Conservation (phyloP, 2,797 vertebrate genomes). For the Sparidentex hasta region DNA sequence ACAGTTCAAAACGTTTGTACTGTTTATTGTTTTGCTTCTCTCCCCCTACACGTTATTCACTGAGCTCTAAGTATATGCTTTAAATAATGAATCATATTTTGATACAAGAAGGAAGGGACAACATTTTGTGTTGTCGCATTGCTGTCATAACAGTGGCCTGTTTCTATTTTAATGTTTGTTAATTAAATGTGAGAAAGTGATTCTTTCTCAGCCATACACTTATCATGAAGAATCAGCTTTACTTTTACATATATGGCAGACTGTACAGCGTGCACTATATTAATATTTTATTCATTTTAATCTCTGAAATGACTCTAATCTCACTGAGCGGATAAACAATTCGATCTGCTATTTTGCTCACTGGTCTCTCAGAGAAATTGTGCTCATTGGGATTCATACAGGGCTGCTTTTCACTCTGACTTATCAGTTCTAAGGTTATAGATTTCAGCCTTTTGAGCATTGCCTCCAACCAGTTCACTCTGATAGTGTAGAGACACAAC, state of each 20-base stretch:
- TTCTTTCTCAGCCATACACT: slow-evolving; percentile 6
- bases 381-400: slow-evolving; percentile 52
- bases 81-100: slow-evolving; percentile 82
- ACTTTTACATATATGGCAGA: slow-evolving; percentile 8
- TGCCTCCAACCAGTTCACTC: slow-evolving; percentile 40
- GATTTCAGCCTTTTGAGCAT: slow-evolving; percentile 61
- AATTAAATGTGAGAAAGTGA: slow-evolving; percentile 24
- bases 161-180: slow-evolving; percentile 47
- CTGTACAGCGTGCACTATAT: not conserved
- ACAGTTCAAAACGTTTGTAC: slow-evolving; percentile 77
- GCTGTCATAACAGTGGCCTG: slow-evolving; percentile 48
- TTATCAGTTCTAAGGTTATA: slow-evolving; percentile 65
- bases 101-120: slow-evolving; percentile 49
- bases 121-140: slow-evolving; percentile 47
- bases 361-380: slow-evolving; percentile 19
- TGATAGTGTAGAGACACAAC: slow-evolving; percentile 48
- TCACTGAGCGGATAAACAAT: slow-evolving; percentile 21
- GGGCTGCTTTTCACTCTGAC: slow-evolving; percentile 36
- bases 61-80: slow-evolving; percentile 64
- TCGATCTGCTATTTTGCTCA: slow-evolving; percentile 18
- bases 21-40: slow-evolving; percentile 79
- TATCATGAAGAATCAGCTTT: not conserved
- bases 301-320: slow-evolving; percentile 10
- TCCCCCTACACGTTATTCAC: slow-evolving; percentile 42
- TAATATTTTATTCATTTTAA: not conserved